Evolutionary conservation across 92 coral and sea anemone species (phyloP), one percentile per base, ranked within the genome.

Genomic region (Diadumene lineata): DNA sequence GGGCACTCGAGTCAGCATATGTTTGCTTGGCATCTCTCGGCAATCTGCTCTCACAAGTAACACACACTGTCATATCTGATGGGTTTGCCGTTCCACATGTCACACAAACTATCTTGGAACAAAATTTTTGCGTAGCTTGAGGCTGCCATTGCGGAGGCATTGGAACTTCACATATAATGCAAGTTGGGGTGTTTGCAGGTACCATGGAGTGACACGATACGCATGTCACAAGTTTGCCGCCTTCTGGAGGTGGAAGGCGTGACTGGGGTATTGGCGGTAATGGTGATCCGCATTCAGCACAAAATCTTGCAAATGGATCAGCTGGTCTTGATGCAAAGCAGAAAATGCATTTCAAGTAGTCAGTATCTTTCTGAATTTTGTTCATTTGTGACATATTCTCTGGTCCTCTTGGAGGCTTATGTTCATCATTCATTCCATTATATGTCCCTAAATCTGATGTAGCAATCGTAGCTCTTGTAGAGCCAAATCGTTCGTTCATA

Each of bases 271-370:
- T 62, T 43, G 97, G 99, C 0, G 97, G 97, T 32, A 96, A 66
- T 24, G 94, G 97, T 0, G 99, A 92, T 0, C 99, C 99, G 84
- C 99, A 96, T 46, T 92, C 97, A 25, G 90, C 77, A 57, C 99
- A 96, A 60, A 92, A 96, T 31, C 91, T 85, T 50, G 96, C 97
- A 84, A 83, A 96, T 25, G 99, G 99, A 32, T 96, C 99, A n/a
- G 99, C 89, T 31, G 98, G 97, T 31, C 99, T 81, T n/a, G 97
- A 89, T 48, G 97, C 99, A 72, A 86, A 76, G 58, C 99, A 96
- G 75, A 92, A 96, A 43, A 96, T 87, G 65, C 99, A 96, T 66
- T 90, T 92, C 60, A 87, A 51, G 78, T 76, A 91, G 56, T 91
- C 97, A 9, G 97, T 88, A 28, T 88, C 93, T 50, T 91, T 92